These are phyloP conservation scores for Tetramorium alpestre DNA, from an alignment of 1,140 invertebrate species.

Conservation along the genomic window DNA sequence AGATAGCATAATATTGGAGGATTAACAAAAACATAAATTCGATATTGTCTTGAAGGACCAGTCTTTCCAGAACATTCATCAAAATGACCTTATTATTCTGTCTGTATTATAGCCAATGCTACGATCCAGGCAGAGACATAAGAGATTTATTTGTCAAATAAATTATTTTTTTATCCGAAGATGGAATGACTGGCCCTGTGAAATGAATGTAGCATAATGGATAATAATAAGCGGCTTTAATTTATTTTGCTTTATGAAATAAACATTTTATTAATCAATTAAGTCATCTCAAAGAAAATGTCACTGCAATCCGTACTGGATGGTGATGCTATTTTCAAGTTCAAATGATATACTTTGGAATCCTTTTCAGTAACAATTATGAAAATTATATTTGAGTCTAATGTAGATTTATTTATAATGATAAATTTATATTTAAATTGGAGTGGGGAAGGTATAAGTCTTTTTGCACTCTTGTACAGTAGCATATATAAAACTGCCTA, in stretches of 20 bases:
- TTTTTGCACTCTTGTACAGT: constrained; percentile 57
- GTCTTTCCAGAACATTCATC: constrained; percentile 41
- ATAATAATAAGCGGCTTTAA: constrained; percentile 48
- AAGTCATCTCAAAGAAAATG: constrained; percentile 6
- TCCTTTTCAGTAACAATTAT: neutral
- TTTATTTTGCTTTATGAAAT: constrained; percentile 26
- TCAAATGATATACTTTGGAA: neutral
- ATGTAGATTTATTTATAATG: constrained; percentile 41
- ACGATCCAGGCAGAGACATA: neutral
- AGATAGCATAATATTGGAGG: constrained; percentile 62
- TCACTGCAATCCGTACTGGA: constrained; percentile 11
- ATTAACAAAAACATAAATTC: constrained; percentile 56
- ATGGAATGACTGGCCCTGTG: constrained; percentile 43
- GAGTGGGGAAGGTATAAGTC: neutral
- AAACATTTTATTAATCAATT: constrained; percentile 37
- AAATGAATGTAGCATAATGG: constrained; percentile 34
- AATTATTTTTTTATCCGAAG: neutral
- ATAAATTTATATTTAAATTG: constrained; percentile 48
- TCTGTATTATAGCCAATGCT: neutral
- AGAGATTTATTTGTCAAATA: neutral
- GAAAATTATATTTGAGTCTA: constrained; percentile 28
- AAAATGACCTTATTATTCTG: constrained; percentile 32
- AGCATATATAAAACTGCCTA: constrained; percentile 45
- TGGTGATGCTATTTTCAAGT: constrained; percentile 26
- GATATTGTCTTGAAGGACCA: constrained; percentile 41